phyloP scores from a whole-genome alignment of 1,140 invertebrate genomes.

The Phymastichus coffea region DNA sequence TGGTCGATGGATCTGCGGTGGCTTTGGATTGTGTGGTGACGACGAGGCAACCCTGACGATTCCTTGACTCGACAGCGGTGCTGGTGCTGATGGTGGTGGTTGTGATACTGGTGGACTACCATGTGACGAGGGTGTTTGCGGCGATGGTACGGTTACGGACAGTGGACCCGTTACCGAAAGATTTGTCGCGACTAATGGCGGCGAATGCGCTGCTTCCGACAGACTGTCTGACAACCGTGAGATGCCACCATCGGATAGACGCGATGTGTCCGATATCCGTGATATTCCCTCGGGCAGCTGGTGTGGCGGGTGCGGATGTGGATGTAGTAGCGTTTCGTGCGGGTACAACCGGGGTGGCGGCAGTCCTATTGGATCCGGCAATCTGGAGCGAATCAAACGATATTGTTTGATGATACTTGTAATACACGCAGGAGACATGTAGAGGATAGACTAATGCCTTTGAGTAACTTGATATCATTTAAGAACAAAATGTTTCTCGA shows the following conservation, averaged over 20 bases:
- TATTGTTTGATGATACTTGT: not conserved
- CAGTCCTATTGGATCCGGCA: slow-evolving; percentile 49
- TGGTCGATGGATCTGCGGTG: slow-evolving; percentile 53
- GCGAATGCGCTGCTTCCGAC: slow-evolving; percentile 53
- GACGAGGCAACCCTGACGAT: slow-evolving; percentile 51
- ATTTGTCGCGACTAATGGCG: slow-evolving; percentile 54
- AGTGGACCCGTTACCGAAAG: slow-evolving; percentile 51
- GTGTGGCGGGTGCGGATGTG: slow-evolving; percentile 49
- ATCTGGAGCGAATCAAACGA: slow-evolving; percentile 39
- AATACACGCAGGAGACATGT: too few species aligned
- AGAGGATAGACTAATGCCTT: too few species aligned
- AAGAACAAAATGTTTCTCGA: too few species aligned
- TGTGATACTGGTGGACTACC: slow-evolving; percentile 44
- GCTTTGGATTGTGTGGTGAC: slow-evolving; percentile 48
- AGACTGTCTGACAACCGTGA: slow-evolving; percentile 52
- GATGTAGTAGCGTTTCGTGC: slow-evolving; percentile 47
- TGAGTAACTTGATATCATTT: too few species aligned
- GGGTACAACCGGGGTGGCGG: slow-evolving; percentile 48
- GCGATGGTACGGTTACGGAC: slow-evolving; percentile 52
- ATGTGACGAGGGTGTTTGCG: slow-evolving; percentile 53
- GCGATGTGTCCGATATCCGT: slow-evolving; percentile 52
- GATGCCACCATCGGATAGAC: slow-evolving; percentile 51
- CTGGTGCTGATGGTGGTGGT: not conserved
- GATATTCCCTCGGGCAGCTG: slow-evolving; percentile 50
- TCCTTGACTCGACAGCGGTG: slow-evolving; percentile 41